phyloP scores from a whole-genome alignment of 2,797 vertebrate genomes.

The Cottoperca gobio region DNA sequence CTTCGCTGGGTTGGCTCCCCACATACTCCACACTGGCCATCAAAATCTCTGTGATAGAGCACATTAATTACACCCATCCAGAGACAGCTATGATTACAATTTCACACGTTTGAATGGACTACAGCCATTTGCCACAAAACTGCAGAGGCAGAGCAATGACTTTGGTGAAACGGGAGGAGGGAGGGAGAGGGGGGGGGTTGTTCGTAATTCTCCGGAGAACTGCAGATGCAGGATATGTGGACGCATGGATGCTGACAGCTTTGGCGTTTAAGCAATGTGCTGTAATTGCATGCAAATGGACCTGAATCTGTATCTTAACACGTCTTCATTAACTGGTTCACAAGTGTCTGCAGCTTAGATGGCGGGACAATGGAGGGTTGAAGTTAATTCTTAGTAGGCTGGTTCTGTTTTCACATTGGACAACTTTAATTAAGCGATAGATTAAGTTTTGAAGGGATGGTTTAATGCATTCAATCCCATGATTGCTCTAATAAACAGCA shows the following conservation, averaged over 20 bases:
- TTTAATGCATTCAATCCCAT: conserved; percentile 88
- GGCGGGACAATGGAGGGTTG: conserved; percentile 83
- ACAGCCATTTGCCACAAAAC: conserved; percentile 85
- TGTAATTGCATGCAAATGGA: conserved; percentile 85
- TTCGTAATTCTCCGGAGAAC: conserved; percentile 83
- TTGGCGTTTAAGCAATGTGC: conserved; percentile 75
- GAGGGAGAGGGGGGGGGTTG: not conserved
- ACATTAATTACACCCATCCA: conserved; percentile 92
- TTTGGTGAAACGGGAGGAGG: conserved; percentile 43
- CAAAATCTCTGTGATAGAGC: conserved; percentile 88
- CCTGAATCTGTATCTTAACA: conserved; percentile 81
- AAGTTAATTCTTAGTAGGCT: conserved; percentile 86
- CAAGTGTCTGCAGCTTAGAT: conserved; percentile 73
- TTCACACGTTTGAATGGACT: conserved; percentile 93
- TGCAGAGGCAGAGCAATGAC: conserved; percentile 84
- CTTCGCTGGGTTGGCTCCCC: conserved; percentile 74
- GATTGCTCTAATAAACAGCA: conserved; percentile 91
- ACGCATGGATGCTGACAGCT: conserved; percentile 86
- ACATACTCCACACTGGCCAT: conserved; percentile 81
- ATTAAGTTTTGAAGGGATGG: conserved; percentile 91
- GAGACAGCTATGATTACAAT: conserved; percentile 93
- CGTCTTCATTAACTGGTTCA: conserved; percentile 87
- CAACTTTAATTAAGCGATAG: conserved; percentile 95
- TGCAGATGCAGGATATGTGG: conserved; percentile 80
- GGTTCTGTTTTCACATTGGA: conserved; percentile 90